A percentile compares a stretch with the other conserved stretches of the same genome.
phyloP scores from a whole-genome alignment of 2,797 vertebrate genomes.

The Sebastes elongatus region DNA sequence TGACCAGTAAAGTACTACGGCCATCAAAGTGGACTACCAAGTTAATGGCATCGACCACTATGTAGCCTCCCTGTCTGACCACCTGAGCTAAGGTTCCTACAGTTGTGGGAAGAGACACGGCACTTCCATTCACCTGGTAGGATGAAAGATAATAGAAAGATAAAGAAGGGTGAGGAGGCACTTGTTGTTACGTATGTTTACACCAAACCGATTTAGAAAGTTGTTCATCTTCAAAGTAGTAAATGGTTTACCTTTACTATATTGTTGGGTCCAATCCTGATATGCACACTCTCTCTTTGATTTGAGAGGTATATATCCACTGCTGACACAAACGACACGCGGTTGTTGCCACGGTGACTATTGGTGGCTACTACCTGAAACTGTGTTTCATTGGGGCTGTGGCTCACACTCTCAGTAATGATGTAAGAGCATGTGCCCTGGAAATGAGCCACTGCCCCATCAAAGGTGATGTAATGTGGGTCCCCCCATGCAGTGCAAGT shows the following conservation, averaged over 20 bases:
- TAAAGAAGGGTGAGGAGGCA: background rate
- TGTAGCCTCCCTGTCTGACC: constrained; percentile 26
- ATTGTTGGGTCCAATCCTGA: constrained; percentile 67
- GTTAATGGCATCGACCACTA: constrained; percentile 17
- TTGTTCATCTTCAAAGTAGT: background rate
- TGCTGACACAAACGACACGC: constrained; percentile 73
- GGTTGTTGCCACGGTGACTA: constrained; percentile 66
- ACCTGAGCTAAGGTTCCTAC: constrained; percentile 42
- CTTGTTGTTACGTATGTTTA: background rate
- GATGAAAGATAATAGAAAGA: background rate
- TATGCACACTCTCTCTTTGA: background rate
- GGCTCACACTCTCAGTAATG: constrained; percentile 62
- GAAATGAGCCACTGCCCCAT: constrained; percentile 78
- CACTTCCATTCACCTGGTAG: constrained; percentile 60
- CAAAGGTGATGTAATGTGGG: constrained; percentile 61
- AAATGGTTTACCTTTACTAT: constrained; percentile 53
- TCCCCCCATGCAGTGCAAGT: constrained; percentile 77
- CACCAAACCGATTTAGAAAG: background rate
- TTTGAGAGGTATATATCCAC: constrained; percentile 71
- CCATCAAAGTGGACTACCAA: constrained; percentile 57
- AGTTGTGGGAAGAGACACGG: constrained; percentile 34
- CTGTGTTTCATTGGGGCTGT: constrained; percentile 12
- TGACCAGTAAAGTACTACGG: constrained; percentile 60
- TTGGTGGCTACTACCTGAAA: constrained; percentile 74
- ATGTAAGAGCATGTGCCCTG: constrained; percentile 83